Evolutionary conservation across 2,888 invertebrate genomes (phyloP), one percentile per base, ranked within the genome.

Genomic region (Pyralis farinalis): DNA sequence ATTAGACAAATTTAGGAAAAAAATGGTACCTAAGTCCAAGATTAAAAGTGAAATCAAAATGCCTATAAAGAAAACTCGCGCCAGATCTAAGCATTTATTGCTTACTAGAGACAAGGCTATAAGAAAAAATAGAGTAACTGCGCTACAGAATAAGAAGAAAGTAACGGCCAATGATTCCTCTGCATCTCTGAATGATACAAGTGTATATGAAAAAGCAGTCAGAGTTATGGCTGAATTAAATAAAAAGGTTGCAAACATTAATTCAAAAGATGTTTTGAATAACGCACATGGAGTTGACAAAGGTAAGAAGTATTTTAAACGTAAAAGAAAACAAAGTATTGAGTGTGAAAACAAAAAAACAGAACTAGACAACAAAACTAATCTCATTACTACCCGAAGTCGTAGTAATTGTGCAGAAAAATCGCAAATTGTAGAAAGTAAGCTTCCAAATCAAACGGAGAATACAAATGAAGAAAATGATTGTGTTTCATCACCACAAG

Each of bases 151-250:
- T 16, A 47, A 48, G 8, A 41, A 40, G 20, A 48, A 46, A 20
- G 40, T 54, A 1, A 43, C 46, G 12, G 41, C 36, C n/a, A 44
- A 48, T 43, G 54, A 55, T 39, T 49, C 54, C 34, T 54, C 62
- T 11, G 49, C 55, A 12, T 48, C 65, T 28, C 43, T 73, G 8
- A 73, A 79, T 48, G 59, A 69, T 37, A 76, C 74, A 55, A 47
- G 50, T 27, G 71, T 68, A 25, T 82, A 79, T 56, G 77, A 79
- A 49, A 84, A 79, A 41, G 79, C 85, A 30, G 60, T 73, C 1
- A 71, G 67, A 60, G 54, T 82, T 27, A 71, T 83, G 63, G 56
- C 73, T 11, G 73, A 78, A 55, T 37, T 73, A 11, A 83, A 72
- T 8, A 34, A 42, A 22, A 49, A 34, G 29, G 28, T 37, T 34